A percentile compares a stretch with the other conserved stretches of the same genome.
phyloP scores from a whole-genome alignment of 2,797 vertebrate genomes.

The Sebastes paucispinis region DNA sequence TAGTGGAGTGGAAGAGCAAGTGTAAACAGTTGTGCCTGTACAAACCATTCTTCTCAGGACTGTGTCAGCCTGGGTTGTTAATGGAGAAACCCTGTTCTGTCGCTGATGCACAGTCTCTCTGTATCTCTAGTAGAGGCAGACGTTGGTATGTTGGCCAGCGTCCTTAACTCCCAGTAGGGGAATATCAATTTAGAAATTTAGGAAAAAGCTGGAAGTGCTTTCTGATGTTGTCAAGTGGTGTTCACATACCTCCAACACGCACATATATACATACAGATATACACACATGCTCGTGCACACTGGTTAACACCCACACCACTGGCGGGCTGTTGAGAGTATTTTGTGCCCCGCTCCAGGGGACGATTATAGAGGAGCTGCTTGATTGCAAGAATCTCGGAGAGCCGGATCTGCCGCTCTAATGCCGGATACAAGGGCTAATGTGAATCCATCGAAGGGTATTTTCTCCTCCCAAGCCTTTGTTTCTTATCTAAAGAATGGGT shows the following conservation, averaged over 20 bases:
- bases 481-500: conserved; percentile 68
- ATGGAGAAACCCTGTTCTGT: conserved; percentile 12
- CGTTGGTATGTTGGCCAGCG: conserved; percentile 10
- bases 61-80: conserved; percentile 17
- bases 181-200: conserved; percentile 36
- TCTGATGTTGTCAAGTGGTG: conserved; percentile 37
- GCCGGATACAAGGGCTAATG: conserved; percentile 57
- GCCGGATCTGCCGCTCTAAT: conserved; percentile 51
- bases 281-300: background rate
- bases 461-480: conserved; percentile 54
- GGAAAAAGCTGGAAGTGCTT: conserved; percentile 47
- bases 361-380: conserved; percentile 65
- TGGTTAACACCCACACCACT: conserved; percentile 32
- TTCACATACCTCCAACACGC: background rate
- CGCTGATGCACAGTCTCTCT: background rate
- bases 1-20: background rate
- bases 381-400: conserved; percentile 62
- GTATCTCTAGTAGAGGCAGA: conserved; percentile 4
- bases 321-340: conserved; percentile 27
- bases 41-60: conserved; percentile 6
- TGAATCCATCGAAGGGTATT: conserved; percentile 57
- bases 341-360: conserved; percentile 44
- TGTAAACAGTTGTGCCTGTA: conserved; percentile 1
- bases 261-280: conserved; percentile 2
- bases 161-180: conserved; percentile 11